Conservation (phyloP, 2,113 vertebrate species). For the Aegotheles bennettii region DNA sequence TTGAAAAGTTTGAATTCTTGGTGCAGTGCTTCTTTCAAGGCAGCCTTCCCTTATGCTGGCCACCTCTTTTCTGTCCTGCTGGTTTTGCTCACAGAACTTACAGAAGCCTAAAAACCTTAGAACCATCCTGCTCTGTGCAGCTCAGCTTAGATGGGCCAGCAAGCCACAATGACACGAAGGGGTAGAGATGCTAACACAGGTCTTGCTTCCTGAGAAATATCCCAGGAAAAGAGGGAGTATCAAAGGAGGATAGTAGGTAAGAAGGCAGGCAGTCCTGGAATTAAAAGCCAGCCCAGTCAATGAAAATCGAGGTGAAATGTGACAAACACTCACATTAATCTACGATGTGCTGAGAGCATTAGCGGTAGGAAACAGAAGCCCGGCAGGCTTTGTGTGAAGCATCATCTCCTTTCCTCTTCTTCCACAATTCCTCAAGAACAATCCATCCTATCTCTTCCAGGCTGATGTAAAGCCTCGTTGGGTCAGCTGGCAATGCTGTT, state of each 20-base stretch:
- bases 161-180: neutral
- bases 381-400: neutral
- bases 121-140: neutral
- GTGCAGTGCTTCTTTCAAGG: neutral
- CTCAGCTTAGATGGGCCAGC: neutral
- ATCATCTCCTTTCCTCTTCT: neutral
- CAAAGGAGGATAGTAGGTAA: neutral
- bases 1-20: neutral
- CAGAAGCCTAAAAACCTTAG: neutral
- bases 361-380: neutral
- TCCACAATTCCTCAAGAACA: neutral
- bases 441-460: neutral
- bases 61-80: neutral
- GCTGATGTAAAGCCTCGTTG: neutral
- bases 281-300: neutral
- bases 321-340: neutral
- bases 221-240: neutral
- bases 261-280: neutral
- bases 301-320: neutral
- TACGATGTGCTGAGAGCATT: neutral
- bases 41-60: neutral
- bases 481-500: neutral
- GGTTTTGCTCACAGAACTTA: neutral
- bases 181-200: neutral
- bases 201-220: neutral